phyloP scores from a whole-genome alignment of 2,888 invertebrate genomes.

The Phrixothrix hirtus region DNA sequence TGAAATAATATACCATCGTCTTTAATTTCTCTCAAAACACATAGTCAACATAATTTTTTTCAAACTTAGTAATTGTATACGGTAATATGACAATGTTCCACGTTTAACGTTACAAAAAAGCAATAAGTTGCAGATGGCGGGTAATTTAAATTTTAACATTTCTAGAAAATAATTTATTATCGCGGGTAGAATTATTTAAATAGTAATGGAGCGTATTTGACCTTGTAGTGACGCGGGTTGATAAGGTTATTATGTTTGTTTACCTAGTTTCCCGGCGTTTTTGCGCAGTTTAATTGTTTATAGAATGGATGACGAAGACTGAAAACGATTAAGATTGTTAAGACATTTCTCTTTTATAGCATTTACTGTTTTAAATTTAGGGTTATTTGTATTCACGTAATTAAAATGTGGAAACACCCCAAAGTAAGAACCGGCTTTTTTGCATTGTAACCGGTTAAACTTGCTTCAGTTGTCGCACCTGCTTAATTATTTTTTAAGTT shows the following conservation, averaged over 20 bases:
- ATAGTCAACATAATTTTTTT: too few species aligned
- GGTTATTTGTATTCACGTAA: too few species aligned
- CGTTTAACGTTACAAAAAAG: background rate
- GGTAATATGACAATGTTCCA: background rate
- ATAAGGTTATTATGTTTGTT: background rate
- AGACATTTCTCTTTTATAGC: too few species aligned
- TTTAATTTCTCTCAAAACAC: too few species aligned
- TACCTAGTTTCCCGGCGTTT: background rate
- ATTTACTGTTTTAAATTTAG: too few species aligned
- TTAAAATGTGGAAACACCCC: too few species aligned
- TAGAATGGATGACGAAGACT: background rate
- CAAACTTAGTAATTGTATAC: background rate
- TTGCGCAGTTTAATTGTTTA: background rate
- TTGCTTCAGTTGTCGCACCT: background rate
- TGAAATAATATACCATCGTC: background rate
- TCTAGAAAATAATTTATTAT: background rate
- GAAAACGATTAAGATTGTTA: background rate
- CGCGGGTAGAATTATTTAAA: background rate
- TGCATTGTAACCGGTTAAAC: background rate
- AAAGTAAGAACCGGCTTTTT: too few species aligned
- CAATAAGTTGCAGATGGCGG: background rate
- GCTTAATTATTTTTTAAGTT: background rate
- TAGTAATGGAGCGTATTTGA: background rate
- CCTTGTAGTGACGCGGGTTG: background rate
- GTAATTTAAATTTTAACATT: background rate